phyloP scores from a whole-genome alignment of 2,797 vertebrate species.

The Taeniopygia guttata region DNA sequence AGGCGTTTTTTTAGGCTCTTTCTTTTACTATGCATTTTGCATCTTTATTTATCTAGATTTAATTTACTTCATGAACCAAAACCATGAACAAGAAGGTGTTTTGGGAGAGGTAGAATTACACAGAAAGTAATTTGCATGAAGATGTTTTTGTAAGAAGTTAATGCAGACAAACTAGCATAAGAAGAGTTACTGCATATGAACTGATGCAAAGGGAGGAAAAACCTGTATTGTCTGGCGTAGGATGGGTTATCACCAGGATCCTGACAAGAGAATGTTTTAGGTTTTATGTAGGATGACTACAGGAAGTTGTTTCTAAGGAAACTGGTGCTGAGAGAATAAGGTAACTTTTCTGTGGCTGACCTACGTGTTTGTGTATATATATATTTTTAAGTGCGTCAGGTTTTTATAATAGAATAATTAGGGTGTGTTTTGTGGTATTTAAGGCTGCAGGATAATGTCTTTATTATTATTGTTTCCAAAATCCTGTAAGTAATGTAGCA shows the following conservation, averaged over 20 bases:
- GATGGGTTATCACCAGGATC: conserved; percentile 17
- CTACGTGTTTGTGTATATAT: neutral
- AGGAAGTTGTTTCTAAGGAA: conserved; percentile 64
- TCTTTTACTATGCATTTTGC: neutral
- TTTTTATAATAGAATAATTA: conserved; percentile 3
- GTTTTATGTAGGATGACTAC: conserved; percentile 51
- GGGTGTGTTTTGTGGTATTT: neutral
- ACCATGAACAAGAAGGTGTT: neutral
- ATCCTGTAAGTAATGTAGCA: neutral
- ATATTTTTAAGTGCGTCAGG: neutral
- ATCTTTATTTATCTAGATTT: neutral
- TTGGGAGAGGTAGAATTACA: neutral
- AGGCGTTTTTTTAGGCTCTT: neutral
- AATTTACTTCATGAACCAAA: neutral
- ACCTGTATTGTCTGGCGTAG: neutral
- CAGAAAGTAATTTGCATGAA: conserved; percentile 5
- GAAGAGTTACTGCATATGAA: neutral
- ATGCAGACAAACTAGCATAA: neutral
- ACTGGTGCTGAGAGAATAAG: conserved; percentile 44
- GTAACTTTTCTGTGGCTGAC: conserved; percentile 16
- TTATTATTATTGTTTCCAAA: neutral
- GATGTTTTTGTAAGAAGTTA: neutral
- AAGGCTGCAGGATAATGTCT: neutral
- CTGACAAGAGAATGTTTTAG: conserved; percentile 22
- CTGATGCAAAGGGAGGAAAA: neutral